Evolutionary conservation across 2,113 vertebrate species (phyloP).

Genomic region (Ophiodon elongatus): DNA sequence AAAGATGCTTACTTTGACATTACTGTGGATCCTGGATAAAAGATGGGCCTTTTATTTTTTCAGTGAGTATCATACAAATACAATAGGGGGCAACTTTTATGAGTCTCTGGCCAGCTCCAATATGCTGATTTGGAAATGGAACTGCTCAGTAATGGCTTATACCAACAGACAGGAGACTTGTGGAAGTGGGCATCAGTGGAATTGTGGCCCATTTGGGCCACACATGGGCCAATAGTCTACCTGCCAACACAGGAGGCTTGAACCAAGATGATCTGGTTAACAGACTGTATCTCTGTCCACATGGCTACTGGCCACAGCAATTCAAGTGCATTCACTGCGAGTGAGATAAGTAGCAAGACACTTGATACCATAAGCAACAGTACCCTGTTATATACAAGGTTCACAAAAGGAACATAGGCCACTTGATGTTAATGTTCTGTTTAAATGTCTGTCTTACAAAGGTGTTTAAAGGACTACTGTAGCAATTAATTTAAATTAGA

Average conservation of each 20-base stretch:
- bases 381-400: constrained; percentile 16
- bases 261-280: constrained; percentile 46
- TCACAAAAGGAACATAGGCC: neutral
- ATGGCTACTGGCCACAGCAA: constrained; percentile 23
- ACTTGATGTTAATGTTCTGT: constrained; percentile 11
- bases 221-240: constrained; percentile 37
- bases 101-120: neutral
- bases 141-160: constrained; percentile 22
- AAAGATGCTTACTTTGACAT: constrained; percentile 34
- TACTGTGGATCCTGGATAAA: neutral
- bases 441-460: constrained; percentile 26
- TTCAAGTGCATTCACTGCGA: constrained; percentile 35
- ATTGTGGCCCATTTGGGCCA: constrained; percentile 17
- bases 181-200: constrained; percentile 33
- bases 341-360: constrained; percentile 27
- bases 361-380: neutral
- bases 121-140: constrained; percentile 11
- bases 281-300: constrained; percentile 31
- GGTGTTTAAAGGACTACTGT: constrained; percentile 1
- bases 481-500: constrained; percentile 27
- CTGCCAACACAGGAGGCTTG: constrained; percentile 28
- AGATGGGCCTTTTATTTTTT: constrained; percentile 7
- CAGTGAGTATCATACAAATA: constrained; percentile 9
- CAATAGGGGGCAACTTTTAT: constrained; percentile 8
- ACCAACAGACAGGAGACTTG: constrained; percentile 30